Evolutionary conservation across 2,797 vertebrate species (phyloP).

Genomic region (Chrysocyon brachyurus): DNA sequence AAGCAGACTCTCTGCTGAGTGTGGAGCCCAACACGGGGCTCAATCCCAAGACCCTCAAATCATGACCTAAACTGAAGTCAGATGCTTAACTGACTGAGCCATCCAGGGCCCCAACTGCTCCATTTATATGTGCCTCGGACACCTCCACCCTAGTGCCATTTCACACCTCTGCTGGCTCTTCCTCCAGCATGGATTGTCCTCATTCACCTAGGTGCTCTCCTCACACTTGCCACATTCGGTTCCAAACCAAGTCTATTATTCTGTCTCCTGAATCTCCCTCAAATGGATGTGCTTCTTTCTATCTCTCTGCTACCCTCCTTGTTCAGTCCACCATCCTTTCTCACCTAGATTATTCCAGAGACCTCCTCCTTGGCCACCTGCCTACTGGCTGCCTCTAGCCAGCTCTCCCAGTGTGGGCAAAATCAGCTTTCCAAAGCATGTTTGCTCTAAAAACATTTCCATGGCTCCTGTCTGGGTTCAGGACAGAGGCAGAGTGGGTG

Average conservation of each 20-base stretch:
- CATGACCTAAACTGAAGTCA: neutral
- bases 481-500: too few species aligned
- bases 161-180: fast-evolving
- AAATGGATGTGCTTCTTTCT: neutral
- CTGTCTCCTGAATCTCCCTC: neutral
- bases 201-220: neutral
- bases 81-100: neutral
- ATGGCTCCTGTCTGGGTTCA: neutral
- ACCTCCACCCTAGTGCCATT: fast-evolving
- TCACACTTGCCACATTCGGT: neutral
- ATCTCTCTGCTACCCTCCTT: neutral
- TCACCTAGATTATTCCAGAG: neutral
- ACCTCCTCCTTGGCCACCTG: neutral
- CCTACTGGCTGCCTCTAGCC: neutral
- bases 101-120: neutral
- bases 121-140: neutral
- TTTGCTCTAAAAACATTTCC: neutral
- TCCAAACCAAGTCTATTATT: neutral
- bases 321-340: neutral
- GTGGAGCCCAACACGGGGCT: neutral
- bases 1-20: neutral
- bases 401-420: neutral
- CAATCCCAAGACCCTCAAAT: neutral
- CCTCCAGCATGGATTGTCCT: neutral
- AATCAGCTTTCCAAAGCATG: neutral